phyloP scores from a whole-genome alignment of 1,140 invertebrate species.

The Pemphigus obesinymphae region DNA sequence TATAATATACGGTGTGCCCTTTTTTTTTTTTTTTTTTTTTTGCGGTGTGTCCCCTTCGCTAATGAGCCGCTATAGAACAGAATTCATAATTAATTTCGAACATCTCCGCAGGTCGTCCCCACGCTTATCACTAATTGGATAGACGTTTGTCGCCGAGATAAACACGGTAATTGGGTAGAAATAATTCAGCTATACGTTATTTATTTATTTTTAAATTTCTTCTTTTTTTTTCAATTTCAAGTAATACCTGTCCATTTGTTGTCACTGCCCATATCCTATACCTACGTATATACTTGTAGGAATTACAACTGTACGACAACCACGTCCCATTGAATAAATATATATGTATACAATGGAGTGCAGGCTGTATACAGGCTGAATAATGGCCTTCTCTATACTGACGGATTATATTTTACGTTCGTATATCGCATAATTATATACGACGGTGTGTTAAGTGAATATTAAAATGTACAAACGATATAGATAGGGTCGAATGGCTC shows the following conservation, averaged over 20 bases:
- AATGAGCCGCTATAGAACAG: conserved; percentile 21
- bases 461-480: no score
- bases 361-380: no score
- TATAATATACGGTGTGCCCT: neutral
- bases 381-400: neutral
- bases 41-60: neutral
- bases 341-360: no score
- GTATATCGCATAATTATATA: no score
- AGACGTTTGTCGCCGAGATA: neutral
- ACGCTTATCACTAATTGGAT: conserved; percentile 35
- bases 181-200: neutral
- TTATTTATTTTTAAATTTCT: neutral
- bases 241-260: neutral
- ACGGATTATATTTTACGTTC: no score
- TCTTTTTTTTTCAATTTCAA: neutral
- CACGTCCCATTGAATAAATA: neutral
- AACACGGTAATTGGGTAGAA: neutral
- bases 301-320: neutral
- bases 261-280: neutral
- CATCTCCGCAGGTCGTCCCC: neutral
- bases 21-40: neutral
- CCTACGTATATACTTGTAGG: no score
- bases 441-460: no score
- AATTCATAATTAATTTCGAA: conserved; percentile 34
- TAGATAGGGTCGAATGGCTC: no score